A percentile compares a stretch with the other conserved stretches of the same genome.
Evolutionary conservation across 2,113 vertebrate species (phyloP).

Genomic region (Nerophis lumbriciformis): DNA sequence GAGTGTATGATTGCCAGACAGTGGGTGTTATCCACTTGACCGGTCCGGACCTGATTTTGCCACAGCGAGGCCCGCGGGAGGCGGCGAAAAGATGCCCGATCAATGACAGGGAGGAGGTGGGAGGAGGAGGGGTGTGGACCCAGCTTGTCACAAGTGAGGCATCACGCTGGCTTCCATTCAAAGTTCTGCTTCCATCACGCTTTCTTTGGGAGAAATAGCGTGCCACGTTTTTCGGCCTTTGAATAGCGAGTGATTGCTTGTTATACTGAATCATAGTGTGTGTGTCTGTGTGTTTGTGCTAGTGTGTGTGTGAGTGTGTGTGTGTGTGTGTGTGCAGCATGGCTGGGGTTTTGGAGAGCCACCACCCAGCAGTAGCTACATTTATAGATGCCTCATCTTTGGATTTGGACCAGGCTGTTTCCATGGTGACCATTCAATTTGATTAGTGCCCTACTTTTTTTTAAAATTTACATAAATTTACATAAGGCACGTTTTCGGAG

Average conservation of each 20-base stretch:
- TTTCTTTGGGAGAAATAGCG: conserved; percentile 31
- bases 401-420: too few relatives aligned
- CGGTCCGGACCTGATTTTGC: conserved; percentile 33
- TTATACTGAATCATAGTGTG: conserved; percentile 31
- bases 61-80: background rate
- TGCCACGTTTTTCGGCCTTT: conserved; percentile 28
- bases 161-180: conserved; percentile 40
- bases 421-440: too few relatives aligned
- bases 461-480: too few relatives aligned
- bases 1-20: conserved; percentile 34
- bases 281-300: background rate
- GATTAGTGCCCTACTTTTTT: too few relatives aligned
- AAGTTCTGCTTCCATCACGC: conserved; percentile 29
- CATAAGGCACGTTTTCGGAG: too few relatives aligned
- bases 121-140: conserved; percentile 31
- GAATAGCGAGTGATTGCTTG: conserved; percentile 60
- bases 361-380: conserved; percentile 42
- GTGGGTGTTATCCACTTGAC: conserved; percentile 42
- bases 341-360: conserved; percentile 29
- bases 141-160: conserved; percentile 33
- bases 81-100: conserved; percentile 26
- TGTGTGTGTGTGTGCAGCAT: background rate
- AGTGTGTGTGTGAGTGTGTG: background rate
- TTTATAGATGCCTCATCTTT: too few relatives aligned
- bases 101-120: conserved; percentile 34